Evolutionary conservation across 2,113 vertebrate species (phyloP).

Genomic region (Cervus canadensis): DNA sequence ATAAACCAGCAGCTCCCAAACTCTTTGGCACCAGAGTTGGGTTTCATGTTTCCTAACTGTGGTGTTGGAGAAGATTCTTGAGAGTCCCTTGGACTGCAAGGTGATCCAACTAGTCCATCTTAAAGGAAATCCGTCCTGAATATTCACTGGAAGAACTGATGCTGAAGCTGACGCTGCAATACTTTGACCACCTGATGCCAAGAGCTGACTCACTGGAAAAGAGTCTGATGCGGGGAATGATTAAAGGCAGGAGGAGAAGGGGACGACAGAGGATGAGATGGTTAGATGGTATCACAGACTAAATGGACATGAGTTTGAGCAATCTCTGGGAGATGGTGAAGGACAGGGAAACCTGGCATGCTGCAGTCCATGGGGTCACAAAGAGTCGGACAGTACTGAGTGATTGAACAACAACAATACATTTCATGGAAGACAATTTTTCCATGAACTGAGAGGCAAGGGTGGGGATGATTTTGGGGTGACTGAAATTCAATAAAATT

Average conservation of each 20-base stretch:
- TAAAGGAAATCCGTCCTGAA: not conserved
- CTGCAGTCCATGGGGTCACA: not conserved
- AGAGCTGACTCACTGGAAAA: not conserved
- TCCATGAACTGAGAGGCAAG: not conserved
- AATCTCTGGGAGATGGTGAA: not conserved
- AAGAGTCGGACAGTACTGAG: not conserved
- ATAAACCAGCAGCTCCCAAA: not conserved
- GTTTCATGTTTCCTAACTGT: not conserved
- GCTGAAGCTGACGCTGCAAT: not conserved
- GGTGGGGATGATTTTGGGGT: not conserved
- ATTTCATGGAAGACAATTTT: not conserved
- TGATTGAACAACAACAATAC: not conserved
- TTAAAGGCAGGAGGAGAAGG: not conserved
- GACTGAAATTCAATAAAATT: not conserved
- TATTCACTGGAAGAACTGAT: not conserved
- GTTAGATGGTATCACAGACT: not conserved
- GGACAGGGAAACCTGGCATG: not conserved
- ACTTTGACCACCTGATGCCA: not conserved
- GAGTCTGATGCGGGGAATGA: not conserved
- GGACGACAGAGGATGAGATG: not conserved
- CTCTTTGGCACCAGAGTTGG: not conserved
- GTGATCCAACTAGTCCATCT: accelerated
- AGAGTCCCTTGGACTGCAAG: not conserved
- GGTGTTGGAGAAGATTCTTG: not conserved
- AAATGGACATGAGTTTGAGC: not conserved